These are phyloP conservation scores for Onchidella celtica DNA, from an alignment of 2,888 invertebrate genomes.

Conservation along the genomic window DNA sequence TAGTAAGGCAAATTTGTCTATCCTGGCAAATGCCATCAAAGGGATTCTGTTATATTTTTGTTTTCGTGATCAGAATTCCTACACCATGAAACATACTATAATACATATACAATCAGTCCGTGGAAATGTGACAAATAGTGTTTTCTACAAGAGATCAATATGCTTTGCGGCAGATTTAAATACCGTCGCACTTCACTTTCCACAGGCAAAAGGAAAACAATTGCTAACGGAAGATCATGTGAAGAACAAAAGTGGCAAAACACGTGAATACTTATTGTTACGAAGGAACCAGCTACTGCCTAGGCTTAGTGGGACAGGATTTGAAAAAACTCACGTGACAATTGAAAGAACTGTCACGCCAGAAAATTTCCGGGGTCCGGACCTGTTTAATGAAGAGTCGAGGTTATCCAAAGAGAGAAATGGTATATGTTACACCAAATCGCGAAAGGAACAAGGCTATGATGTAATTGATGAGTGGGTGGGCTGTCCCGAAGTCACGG, in stretches of 20 bases:
- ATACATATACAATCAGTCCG: too few species aligned
- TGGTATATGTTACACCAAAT: background rate
- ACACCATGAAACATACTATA: too few species aligned
- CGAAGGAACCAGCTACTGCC: constrained; percentile 32
- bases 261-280: constrained; percentile 8
- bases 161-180: too few species aligned
- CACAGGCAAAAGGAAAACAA: constrained; percentile 27
- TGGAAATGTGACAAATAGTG: too few species aligned
- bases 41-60: too few species aligned
- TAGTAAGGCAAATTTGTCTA: too few species aligned
- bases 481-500: constrained; percentile 46
- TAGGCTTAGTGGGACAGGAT: background rate
- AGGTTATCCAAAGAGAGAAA: background rate
- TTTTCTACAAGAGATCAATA: too few species aligned
- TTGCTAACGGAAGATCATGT: constrained; percentile 24
- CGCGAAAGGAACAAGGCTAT: constrained; percentile 14
- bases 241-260: constrained; percentile 26
- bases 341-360: constrained; percentile 28
- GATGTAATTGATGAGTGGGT: constrained; percentile 32
- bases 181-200: too few species aligned
- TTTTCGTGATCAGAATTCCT: too few species aligned
- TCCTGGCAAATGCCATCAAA: too few species aligned
- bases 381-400: background rate
- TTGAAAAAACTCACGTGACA: background rate
- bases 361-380: background rate